Evolutionary conservation across 2,888 invertebrate genomes (phyloP).

Genomic region (Chalcosyrphus nemorum): DNA sequence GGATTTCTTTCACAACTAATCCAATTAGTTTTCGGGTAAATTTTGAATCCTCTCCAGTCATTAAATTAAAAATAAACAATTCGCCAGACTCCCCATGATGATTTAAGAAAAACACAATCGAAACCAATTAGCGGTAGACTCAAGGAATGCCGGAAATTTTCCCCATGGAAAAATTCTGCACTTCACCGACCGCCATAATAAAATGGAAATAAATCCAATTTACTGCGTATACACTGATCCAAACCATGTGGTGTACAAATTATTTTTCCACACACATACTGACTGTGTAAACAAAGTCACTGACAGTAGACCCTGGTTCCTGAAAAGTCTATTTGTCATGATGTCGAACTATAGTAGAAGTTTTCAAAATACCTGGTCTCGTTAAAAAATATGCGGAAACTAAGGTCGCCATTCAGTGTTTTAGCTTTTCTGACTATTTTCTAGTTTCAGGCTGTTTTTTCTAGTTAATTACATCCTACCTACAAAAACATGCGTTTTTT

Average conservation of each 20-base stretch:
- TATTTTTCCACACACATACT: neutral
- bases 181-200: neutral
- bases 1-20: neutral
- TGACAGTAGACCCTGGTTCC: neutral
- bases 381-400: too few relatives aligned
- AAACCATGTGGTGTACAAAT: constrained; percentile 7
- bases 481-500: too few relatives aligned
- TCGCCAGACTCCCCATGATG: neutral
- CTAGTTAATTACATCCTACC: neutral
- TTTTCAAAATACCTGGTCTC: too few relatives aligned
- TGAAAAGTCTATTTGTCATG: neutral
- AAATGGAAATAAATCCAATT: constrained; percentile 14
- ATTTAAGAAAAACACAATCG: neutral
- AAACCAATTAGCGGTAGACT: neutral
- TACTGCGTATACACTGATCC: constrained; percentile 11
- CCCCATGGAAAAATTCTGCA: neutral
- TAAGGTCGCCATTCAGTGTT: too few relatives aligned
- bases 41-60: neutral
- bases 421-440: too few relatives aligned
- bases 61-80: neutral
- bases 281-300: constrained; percentile 7
- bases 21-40: neutral
- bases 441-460: too few relatives aligned
- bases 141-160: neutral
- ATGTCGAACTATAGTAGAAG: neutral